phyloP scores from a whole-genome alignment of 2,888 invertebrate genomes.

The Halictus ligatus region DNA sequence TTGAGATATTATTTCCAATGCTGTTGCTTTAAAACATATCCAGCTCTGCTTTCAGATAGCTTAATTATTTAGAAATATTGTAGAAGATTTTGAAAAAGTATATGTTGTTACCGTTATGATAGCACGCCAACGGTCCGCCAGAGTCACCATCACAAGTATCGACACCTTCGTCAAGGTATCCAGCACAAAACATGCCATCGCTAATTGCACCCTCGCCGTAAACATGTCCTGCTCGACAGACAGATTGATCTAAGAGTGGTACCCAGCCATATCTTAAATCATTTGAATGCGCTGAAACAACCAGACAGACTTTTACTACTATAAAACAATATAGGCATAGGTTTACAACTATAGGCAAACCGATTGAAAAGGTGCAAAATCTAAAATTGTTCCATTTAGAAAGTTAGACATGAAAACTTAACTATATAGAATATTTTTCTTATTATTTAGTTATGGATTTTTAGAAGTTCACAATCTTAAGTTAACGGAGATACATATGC shows the following conservation, averaged over 20 bases:
- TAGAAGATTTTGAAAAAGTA: background rate
- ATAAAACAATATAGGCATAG: no score
- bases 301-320: background rate
- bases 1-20: no score
- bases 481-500: no score
- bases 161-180: slow-evolving; percentile 89
- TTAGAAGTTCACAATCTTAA: background rate
- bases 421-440: background rate
- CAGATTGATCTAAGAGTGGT: slow-evolving; percentile 88
- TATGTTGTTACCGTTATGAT: slow-evolving; percentile 85
- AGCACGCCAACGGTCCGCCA: slow-evolving; percentile 93
- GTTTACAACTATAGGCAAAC: background rate
- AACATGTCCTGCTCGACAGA: slow-evolving; percentile 88
- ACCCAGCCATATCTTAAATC: slow-evolving; percentile 89
- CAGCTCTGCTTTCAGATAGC: no score
- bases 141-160: slow-evolving; percentile 94
- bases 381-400: background rate
- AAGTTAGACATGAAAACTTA: background rate
- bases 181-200: slow-evolving; percentile 93
- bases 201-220: slow-evolving; percentile 88
- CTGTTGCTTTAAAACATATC: no score
- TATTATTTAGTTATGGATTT: background rate
- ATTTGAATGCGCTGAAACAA: slow-evolving; percentile 86
- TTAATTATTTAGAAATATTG: background rate
- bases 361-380: background rate